A percentile compares a stretch with the other conserved stretches of the same genome.
These are phyloP conservation scores for Micromussa lordhowensis DNA, from an alignment of 92 coral and sea anemone genomes.

Conservation along the genomic window DNA sequence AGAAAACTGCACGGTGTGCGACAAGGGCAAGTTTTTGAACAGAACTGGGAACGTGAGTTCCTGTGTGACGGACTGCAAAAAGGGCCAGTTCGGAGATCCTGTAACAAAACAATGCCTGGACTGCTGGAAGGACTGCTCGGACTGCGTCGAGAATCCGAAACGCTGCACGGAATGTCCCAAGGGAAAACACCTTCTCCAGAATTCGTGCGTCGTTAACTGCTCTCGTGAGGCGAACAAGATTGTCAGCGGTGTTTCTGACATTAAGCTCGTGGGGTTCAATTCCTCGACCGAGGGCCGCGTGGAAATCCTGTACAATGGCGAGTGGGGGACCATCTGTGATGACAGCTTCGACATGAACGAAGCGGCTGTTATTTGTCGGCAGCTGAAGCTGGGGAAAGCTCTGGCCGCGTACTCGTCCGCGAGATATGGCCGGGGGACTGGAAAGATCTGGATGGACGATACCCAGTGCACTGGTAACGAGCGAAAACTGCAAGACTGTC, in stretches of 20 bases:
- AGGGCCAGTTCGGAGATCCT: constrained; percentile 60
- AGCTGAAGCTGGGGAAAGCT: constrained; percentile 79
- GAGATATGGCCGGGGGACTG: constrained; percentile 75
- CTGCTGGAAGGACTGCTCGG: constrained; percentile 59
- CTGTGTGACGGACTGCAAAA: constrained; percentile 71
- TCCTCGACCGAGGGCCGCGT: constrained; percentile 75
- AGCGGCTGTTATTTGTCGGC: constrained; percentile 85
- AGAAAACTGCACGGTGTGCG: constrained; percentile 71
- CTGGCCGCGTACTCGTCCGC: constrained; percentile 26
- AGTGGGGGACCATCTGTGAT: constrained; percentile 96
- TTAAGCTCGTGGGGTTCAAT: constrained; percentile 77
- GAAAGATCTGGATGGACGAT: constrained; percentile 79
- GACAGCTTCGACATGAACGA: constrained; percentile 78
- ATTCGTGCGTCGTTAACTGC: constrained; percentile 55
- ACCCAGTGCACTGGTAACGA: constrained; percentile 81
- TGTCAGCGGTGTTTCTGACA: constrained; percentile 77
- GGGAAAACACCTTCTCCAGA: constrained; percentile 24
- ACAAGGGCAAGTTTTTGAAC: constrained; percentile 60
- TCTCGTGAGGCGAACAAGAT: constrained; percentile 15
- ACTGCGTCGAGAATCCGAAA: constrained; percentile 51
- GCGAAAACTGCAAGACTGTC: constrained; percentile 76
- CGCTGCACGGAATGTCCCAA: constrained; percentile 68
- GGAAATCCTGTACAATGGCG: constrained; percentile 74
- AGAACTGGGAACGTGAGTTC: constrained; percentile 43
- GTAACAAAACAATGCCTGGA: constrained; percentile 26